Evolutionary conservation across 1,140 invertebrate genomes (phyloP).

Genomic region (Plodia interpunctella): DNA sequence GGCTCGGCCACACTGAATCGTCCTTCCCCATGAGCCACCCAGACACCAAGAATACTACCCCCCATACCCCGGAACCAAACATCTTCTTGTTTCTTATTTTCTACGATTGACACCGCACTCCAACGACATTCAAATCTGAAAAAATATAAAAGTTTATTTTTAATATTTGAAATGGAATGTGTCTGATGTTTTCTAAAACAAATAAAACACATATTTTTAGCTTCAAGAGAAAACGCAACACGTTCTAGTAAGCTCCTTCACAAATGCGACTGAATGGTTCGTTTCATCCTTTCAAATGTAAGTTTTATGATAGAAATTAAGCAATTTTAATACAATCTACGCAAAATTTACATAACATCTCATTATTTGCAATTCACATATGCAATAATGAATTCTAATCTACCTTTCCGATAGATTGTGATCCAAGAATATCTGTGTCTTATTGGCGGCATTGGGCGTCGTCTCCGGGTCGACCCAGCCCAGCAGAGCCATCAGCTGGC

Average conservation of each 20-base stretch:
- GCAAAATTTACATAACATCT: no score
- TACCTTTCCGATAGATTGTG: slow-evolving; percentile 90
- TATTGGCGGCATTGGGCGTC: slow-evolving; percentile 36
- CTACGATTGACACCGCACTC: slow-evolving; percentile 86
- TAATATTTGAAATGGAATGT: no score
- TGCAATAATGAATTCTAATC: not conserved
- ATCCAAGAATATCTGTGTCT: slow-evolving; percentile 85
- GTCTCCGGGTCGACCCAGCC: slow-evolving; percentile 83
- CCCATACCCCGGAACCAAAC: slow-evolving; percentile 95
- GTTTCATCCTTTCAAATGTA: no score
- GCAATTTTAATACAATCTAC: no score
- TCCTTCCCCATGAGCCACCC: slow-evolving; percentile 98
- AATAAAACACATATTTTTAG: no score
- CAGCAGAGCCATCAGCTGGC: slow-evolving; percentile 94
- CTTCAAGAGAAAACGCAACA: no score
- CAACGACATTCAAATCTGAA: slow-evolving; percentile 89
- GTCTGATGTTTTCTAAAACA: no score
- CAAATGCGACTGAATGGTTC: no score
- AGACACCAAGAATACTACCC: slow-evolving; percentile 90
- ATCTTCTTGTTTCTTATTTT: slow-evolving; percentile 77
- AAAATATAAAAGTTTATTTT: no score
- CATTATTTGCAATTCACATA: no score
- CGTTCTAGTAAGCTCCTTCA: no score
- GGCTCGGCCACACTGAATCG: slow-evolving; percentile 80
- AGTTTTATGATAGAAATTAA: no score